Evolutionary conservation across 92 coral and sea anemone genomes (phyloP).

Genomic region (Phenganax subtilis): DNA sequence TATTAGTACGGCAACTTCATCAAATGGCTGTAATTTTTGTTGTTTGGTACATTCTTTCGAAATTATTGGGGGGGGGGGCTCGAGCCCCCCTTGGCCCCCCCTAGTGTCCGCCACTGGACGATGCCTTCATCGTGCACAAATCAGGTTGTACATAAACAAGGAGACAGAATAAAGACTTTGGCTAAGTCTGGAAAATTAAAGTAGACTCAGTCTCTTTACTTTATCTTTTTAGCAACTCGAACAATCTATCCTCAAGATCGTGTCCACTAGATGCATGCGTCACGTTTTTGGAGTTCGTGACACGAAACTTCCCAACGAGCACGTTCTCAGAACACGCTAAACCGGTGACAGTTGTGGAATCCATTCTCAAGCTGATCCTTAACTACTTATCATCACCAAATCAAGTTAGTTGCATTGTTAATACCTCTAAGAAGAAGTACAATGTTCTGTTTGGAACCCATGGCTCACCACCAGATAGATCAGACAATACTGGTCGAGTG

Average conservation of each 20-base stretch:
- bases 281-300: constrained; percentile 26
- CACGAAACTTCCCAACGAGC: constrained; percentile 13
- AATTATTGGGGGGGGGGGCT: no score
- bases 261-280: constrained; percentile 28
- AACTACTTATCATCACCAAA: constrained; percentile 11
- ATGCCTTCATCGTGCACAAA: no score
- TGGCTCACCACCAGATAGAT: background rate
- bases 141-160: no score
- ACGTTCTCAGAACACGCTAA: constrained; percentile 6
- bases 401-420: constrained; percentile 3
- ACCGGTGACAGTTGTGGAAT: background rate
- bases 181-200: no score
- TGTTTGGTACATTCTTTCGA: no score
- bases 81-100: no score
- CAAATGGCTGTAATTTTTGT: no score
- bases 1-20: no score
- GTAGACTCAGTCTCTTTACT: background rate
- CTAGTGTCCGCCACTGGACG: no score
- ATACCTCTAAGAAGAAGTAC: constrained; percentile 16
- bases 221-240: background rate
- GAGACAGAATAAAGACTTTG: no score
- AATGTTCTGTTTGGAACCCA: background rate
- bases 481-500: background rate
- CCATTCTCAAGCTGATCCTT: background rate
- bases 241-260: background rate